These are phyloP conservation scores for Rhingia campestris DNA, from an alignment of 2,888 invertebrate genomes.

Conservation along the genomic window DNA sequence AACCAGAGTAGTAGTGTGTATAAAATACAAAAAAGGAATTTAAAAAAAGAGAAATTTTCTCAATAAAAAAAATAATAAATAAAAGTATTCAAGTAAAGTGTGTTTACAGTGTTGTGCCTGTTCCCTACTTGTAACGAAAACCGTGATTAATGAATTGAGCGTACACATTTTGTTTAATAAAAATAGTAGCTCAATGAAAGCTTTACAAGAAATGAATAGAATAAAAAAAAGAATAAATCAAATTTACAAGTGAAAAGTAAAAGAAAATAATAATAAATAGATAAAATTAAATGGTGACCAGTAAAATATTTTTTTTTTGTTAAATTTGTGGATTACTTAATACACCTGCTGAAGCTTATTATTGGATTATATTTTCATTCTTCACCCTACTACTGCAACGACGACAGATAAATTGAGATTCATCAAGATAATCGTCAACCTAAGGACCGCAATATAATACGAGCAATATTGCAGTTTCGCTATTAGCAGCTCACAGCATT, in stretches of 20 bases:
- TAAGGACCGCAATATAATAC: neutral
- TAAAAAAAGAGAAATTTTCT: conserved; percentile 20
- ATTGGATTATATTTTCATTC: conserved; percentile 71
- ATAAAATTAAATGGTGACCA: conserved; percentile 42
- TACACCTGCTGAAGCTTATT: conserved; percentile 64
- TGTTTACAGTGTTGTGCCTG: conserved; percentile 48
- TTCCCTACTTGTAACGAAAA: conserved; percentile 56
- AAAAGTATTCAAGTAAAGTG: conserved; percentile 41
- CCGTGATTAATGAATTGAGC: conserved; percentile 60
- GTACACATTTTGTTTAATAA: conserved; percentile 21
- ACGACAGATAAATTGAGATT: conserved; percentile 17
- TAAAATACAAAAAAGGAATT: conserved; percentile 31
- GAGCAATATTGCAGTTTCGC: conserved; percentile 19
- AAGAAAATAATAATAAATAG: conserved; percentile 2
- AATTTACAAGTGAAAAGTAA: conserved; percentile 50
- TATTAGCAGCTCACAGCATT: conserved; percentile 15
- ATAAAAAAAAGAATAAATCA: conserved; percentile 60
- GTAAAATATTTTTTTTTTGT: conserved; percentile 22
- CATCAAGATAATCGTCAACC: conserved; percentile 47
- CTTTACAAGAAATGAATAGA: conserved; percentile 63
- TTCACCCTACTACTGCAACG: conserved; percentile 12
- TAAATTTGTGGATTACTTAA: conserved; percentile 58
- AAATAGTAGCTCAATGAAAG: conserved; percentile 65
- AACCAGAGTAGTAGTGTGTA: conserved; percentile 67
- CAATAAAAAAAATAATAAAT: conserved; percentile 12